phyloP scores from a whole-genome alignment of 2,113 vertebrate genomes.

The Ptilonorhynchus violaceus region DNA sequence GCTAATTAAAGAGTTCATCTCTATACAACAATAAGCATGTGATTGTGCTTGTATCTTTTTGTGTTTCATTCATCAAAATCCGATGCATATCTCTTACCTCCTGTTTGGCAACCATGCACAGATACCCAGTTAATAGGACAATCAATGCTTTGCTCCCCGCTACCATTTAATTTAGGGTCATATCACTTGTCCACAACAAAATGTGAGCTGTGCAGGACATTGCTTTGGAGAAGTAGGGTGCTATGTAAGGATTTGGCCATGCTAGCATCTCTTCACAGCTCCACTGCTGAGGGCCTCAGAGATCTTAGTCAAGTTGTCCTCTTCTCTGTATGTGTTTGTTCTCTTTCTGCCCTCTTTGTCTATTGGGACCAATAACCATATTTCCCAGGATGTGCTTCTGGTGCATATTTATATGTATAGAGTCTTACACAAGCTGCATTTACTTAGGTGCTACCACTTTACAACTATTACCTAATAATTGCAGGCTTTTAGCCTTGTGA shows the following conservation, averaged over 20 bases:
- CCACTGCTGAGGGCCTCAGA: not conserved
- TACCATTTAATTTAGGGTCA: not conserved
- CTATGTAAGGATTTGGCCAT: not conserved
- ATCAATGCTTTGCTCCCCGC: not conserved
- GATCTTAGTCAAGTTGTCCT: not conserved
- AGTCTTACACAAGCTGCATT: not conserved
- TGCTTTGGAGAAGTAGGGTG: not conserved
- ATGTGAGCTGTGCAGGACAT: not conserved
- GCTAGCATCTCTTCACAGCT: not conserved
- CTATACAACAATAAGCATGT: constrained; percentile 5
- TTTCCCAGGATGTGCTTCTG: not conserved
- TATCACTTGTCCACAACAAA: not conserved
- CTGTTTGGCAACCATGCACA: not conserved
- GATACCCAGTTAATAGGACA: not conserved
- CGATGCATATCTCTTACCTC: not conserved
- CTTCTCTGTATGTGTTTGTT: not conserved
- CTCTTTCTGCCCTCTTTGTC: not conserved
- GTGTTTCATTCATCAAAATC: constrained; percentile 10
- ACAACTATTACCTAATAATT: not conserved
- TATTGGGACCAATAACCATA: not conserved
- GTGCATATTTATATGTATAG: not conserved
- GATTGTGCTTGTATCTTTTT: constrained; percentile 41
- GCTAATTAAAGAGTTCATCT: constrained; percentile 42
- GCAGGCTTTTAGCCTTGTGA: not conserved
- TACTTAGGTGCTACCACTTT: not conserved